These are phyloP conservation scores for Phlogophora meticulosa DNA, from an alignment of 2,888 invertebrate species.

Conservation along the genomic window DNA sequence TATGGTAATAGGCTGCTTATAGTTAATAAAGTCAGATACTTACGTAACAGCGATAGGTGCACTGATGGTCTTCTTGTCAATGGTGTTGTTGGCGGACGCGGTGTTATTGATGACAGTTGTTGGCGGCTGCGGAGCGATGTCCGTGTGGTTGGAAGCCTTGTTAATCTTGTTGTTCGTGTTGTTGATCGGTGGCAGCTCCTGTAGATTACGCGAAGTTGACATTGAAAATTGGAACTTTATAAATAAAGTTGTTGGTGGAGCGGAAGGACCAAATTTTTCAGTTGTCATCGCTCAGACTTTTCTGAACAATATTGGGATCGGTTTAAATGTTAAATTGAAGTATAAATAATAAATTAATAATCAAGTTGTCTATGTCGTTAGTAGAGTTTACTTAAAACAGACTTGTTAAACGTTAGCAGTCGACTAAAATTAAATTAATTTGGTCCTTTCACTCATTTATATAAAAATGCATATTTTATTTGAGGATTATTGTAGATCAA, in stretches of 20 bases:
- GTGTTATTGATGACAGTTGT: conserved; percentile 73
- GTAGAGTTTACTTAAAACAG: background rate
- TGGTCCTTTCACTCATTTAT: conserved; percentile 34
- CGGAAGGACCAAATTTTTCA: conserved; percentile 24
- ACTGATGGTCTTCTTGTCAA: conserved; percentile 88
- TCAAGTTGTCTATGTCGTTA: no score
- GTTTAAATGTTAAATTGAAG: background rate
- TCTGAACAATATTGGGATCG: no score
- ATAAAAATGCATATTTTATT: conserved; percentile 37
- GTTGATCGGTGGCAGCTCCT: conserved; percentile 88
- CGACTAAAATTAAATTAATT: background rate
- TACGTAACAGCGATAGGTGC: conserved; percentile 90
- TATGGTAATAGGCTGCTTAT: no score
- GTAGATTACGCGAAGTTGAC: conserved; percentile 43
- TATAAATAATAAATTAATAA: background rate
- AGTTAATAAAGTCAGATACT: conserved; percentile 59
- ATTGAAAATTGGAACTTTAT: conserved; percentile 18
- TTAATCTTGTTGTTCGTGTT: conserved; percentile 81
- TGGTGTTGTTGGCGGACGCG: conserved; percentile 82
- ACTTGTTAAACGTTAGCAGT: background rate
- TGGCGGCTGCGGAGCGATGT: conserved; percentile 68
- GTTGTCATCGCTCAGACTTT: no score
- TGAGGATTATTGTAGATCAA: conserved; percentile 54
- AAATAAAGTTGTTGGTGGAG: conserved; percentile 7
- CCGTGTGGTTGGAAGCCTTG: conserved; percentile 77